These are phyloP conservation scores for Mesoligia furuncula DNA, from an alignment of 2,888 invertebrate genomes.

Conservation along the genomic window DNA sequence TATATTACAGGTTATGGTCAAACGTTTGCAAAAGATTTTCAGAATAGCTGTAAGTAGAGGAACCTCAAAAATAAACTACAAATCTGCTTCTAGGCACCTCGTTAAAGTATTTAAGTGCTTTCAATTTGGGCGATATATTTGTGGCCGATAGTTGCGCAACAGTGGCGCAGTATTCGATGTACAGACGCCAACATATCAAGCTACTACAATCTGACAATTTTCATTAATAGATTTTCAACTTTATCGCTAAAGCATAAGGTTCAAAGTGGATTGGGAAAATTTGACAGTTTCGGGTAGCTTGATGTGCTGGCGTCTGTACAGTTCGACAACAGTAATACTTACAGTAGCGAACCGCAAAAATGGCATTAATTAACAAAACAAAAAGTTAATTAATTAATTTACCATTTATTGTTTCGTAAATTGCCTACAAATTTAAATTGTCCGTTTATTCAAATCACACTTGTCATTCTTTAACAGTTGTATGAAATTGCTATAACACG, in stretches of 20 bases:
- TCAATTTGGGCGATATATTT: conserved; percentile 19
- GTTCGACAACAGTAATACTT: background rate
- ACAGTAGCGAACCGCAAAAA: background rate
- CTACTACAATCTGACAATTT: too few species aligned
- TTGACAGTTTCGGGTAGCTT: too few species aligned
- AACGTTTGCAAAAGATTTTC: conserved; percentile 10
- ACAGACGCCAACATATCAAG: too few species aligned
- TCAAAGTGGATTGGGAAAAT: too few species aligned
- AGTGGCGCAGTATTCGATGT: background rate
- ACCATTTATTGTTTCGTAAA: background rate
- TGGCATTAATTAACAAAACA: background rate
- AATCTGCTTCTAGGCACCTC: conserved; percentile 38
- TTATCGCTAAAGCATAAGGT: too few species aligned
- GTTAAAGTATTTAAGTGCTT: conserved; percentile 7
- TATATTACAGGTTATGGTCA: background rate
- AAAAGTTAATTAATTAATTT: background rate
- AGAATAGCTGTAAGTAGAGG: background rate
- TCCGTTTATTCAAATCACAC: background rate
- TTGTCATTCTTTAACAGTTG: background rate
- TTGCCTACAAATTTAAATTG: background rate
- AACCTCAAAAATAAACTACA: conserved; percentile 1
- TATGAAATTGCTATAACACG: too few species aligned
- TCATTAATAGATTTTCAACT: too few species aligned
- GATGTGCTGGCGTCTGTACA: too few species aligned
- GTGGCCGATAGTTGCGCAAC: conserved; percentile 10